Conservation (phyloP, 2,888 invertebrate genomes). For the Stegophylla sp. region DNA sequence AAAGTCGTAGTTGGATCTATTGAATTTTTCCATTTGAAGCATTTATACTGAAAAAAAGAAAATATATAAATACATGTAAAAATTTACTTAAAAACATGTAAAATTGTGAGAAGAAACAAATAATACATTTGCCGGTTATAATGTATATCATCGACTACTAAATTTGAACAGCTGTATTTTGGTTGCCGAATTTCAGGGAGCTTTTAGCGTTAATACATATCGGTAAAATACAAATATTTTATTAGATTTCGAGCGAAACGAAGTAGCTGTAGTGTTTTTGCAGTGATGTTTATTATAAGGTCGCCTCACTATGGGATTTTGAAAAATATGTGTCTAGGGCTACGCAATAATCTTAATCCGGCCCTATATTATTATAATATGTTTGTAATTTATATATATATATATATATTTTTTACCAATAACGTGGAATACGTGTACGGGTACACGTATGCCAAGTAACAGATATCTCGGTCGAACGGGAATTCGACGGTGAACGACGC, state of each 20-base stretch:
- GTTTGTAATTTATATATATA: too few species aligned
- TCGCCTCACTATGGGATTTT: too few species aligned
- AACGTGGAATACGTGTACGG: slow-evolving; percentile 83
- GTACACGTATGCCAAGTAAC: slow-evolving; percentile 86
- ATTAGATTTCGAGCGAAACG: too few species aligned
- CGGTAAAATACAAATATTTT: too few species aligned
- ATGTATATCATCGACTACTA: not conserved
- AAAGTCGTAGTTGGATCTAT: slow-evolving; percentile 62
- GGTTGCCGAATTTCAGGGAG: not conserved
- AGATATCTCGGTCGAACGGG: slow-evolving; percentile 77
- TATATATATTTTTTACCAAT: slow-evolving; percentile 72
- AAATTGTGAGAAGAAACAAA: not conserved
- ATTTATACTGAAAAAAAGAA: slow-evolving; percentile 47
- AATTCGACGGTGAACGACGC: slow-evolving; percentile 81
- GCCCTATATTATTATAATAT: too few species aligned
- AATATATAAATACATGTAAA: too few species aligned
- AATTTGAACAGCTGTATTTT: not conserved
- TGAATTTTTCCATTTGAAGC: slow-evolving; percentile 59
- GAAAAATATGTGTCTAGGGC: too few species aligned
- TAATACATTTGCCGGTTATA: not conserved
- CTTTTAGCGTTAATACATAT: not conserved
- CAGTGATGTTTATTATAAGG: too few species aligned
- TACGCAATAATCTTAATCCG: too few species aligned
- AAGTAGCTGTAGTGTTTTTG: too few species aligned
- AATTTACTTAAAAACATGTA: too few species aligned